phyloP scores from a whole-genome alignment of 2,113 vertebrate genomes.

The Ahaetulla prasina region DNA sequence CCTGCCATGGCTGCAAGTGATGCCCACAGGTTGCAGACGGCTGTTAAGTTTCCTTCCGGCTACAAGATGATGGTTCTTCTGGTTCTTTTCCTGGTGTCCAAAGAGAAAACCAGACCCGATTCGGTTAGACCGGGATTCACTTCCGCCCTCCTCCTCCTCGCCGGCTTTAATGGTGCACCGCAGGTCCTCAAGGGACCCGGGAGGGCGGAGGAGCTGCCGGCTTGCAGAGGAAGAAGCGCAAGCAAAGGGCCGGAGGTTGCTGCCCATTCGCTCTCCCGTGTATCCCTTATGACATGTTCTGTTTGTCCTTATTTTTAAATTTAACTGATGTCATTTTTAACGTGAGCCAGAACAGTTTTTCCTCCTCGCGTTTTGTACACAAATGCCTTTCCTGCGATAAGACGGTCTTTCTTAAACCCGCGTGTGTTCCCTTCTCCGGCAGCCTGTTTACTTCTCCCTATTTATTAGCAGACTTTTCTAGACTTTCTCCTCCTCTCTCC shows the following conservation, averaged over 20 bases:
- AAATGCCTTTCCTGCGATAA: constrained; percentile 72
- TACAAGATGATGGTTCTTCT: not conserved
- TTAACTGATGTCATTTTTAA: constrained; percentile 78
- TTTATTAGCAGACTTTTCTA: constrained; percentile 49
- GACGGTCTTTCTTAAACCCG: constrained; percentile 73
- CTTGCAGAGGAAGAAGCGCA: not conserved
- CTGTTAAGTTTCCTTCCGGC: not conserved
- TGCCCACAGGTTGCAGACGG: not conserved
- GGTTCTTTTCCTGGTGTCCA: not conserved
- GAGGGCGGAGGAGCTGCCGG: not conserved
- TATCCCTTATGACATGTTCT: constrained; percentile 66
- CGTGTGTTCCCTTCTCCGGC: constrained; percentile 24
- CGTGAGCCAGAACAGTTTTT: constrained; percentile 68
- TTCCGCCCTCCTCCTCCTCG: not conserved
- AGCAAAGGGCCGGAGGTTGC: not conserved
- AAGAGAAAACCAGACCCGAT: not conserved
- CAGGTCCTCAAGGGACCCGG: not conserved
- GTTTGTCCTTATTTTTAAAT: constrained; percentile 75
- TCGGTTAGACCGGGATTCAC: not conserved
- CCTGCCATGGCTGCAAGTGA: not conserved
- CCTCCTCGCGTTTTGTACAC: constrained; percentile 70
- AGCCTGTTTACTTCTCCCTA: constrained; percentile 46
- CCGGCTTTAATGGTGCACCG: not conserved
- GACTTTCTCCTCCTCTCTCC: constrained; percentile 52
- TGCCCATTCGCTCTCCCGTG: constrained; percentile 47